A percentile compares a stretch with the other conserved stretches of the same genome.
Conservation (phyloP, 2,888 invertebrate genomes). For the Stenichneumon culpator region DNA sequence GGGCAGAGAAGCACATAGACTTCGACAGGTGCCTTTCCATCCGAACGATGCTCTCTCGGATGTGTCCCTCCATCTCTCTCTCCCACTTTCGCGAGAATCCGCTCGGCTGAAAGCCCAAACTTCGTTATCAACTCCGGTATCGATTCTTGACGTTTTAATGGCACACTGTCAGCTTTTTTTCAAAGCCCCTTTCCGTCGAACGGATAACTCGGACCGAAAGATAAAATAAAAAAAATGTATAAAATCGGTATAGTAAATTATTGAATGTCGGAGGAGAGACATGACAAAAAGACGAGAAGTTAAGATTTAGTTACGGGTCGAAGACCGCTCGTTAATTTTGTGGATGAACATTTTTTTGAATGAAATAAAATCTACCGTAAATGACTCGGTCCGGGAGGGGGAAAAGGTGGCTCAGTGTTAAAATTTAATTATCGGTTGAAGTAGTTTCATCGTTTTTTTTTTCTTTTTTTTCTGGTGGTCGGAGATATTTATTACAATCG, state of each 20-base stretch:
- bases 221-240: slow-evolving; percentile 16
- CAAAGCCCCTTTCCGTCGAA: slow-evolving; percentile 9
- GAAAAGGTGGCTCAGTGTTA: background rate
- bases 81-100: slow-evolving; percentile 21
- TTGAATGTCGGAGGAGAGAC: background rate
- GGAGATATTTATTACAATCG: slow-evolving; percentile 29
- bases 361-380: background rate
- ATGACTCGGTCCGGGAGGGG: background rate
- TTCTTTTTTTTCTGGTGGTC: background rate
- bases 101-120: slow-evolving; percentile 66
- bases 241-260: slow-evolving; percentile 4
- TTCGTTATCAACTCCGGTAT: slow-evolving; percentile 70
- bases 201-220: slow-evolving; percentile 35
- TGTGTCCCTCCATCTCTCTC: slow-evolving; percentile 27
- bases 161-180: slow-evolving; percentile 51
- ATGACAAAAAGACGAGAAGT: background rate
- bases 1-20: slow-evolving; percentile 38
- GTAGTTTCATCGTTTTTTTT: background rate
- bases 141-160: slow-evolving; percentile 69
- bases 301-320: background rate
- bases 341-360: background rate
- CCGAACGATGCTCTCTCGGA: slow-evolving; percentile 3
- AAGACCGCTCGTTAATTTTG: background rate
- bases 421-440: background rate
- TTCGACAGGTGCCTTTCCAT: slow-evolving; percentile 44